Evolutionary conservation across 1,140 invertebrate species (phyloP).

Genomic region (Globodera ellingtonae): DNA sequence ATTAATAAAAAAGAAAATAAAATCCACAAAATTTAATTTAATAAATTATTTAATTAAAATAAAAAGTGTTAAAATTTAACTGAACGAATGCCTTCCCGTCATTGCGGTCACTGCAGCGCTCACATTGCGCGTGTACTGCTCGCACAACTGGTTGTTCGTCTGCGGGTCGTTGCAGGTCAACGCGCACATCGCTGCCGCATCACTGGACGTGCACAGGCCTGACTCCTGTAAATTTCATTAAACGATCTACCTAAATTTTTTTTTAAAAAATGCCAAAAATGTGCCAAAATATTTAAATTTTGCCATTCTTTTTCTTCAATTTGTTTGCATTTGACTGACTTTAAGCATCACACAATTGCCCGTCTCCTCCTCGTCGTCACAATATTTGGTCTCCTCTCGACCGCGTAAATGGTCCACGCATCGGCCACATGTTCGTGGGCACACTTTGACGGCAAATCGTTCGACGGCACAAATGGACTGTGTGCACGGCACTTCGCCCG

Average conservation of each 20-base stretch:
- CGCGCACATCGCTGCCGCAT: slow-evolving; percentile 12
- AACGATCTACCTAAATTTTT: no score
- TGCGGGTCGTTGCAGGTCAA: slow-evolving; percentile 25
- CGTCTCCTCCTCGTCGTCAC: neutral
- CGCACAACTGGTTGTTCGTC: slow-evolving; percentile 12
- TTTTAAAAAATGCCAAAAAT: neutral
- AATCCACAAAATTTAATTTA: no score
- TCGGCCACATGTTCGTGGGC: slow-evolving; percentile 12
- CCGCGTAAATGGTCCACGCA: slow-evolving; percentile 3
- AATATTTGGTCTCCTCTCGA: slow-evolving; percentile 15
- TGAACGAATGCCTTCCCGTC: neutral
- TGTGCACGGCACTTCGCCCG: slow-evolving; percentile 2
- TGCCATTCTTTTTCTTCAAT: neutral
- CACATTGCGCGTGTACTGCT: slow-evolving; percentile 8
- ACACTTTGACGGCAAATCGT: slow-evolving; percentile 1
- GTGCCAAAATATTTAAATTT: neutral
- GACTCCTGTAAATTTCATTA: slow-evolving; percentile 9
- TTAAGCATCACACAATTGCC: neutral
- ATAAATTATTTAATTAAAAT: no score
- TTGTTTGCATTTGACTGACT: neutral
- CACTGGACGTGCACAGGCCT: neutral
- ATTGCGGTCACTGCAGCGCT: neutral
- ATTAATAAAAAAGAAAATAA: no score
- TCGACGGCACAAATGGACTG: neutral
- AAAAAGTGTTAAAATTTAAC: no score